Conservation (phyloP, 2,113 vertebrate species). For the Hassar affinis region DNA sequence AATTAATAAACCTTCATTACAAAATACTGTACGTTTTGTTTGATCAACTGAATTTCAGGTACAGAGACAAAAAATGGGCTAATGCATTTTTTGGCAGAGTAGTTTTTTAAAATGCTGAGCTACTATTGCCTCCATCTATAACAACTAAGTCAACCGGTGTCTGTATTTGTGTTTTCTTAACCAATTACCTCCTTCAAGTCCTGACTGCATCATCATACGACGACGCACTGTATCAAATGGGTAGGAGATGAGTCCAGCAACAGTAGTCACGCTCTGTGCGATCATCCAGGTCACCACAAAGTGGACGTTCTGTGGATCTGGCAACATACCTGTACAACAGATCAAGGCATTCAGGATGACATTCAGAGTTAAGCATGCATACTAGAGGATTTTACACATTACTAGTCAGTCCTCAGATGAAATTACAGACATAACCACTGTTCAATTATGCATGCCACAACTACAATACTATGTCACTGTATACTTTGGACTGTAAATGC, state of each 20-base stretch:
- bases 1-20: neutral
- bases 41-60: neutral
- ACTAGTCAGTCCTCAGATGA: too few relatives aligned
- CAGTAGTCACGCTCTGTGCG: slow-evolving; percentile 35
- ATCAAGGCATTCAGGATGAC: neutral
- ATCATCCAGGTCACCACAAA: slow-evolving; percentile 31
- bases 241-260: slow-evolving; percentile 34
- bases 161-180: neutral
- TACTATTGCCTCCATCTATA: neutral
- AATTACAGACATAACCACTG: neutral
- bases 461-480: neutral
- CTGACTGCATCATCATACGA: slow-evolving; percentile 43
- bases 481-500: neutral
- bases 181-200: slow-evolving; percentile 5
- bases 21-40: neutral
- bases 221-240: slow-evolving; percentile 37
- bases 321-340: slow-evolving; percentile 5
- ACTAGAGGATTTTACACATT: too few relatives aligned
- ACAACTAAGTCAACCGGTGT: neutral
- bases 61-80: neutral
- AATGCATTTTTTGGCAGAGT: neutral
- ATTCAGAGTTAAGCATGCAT: neutral
- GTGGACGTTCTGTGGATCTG: slow-evolving; percentile 29
- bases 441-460: neutral
- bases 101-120: neutral